Conservation (phyloP, 1,140 invertebrate species). For the Drosophila tropicalis region DNA sequence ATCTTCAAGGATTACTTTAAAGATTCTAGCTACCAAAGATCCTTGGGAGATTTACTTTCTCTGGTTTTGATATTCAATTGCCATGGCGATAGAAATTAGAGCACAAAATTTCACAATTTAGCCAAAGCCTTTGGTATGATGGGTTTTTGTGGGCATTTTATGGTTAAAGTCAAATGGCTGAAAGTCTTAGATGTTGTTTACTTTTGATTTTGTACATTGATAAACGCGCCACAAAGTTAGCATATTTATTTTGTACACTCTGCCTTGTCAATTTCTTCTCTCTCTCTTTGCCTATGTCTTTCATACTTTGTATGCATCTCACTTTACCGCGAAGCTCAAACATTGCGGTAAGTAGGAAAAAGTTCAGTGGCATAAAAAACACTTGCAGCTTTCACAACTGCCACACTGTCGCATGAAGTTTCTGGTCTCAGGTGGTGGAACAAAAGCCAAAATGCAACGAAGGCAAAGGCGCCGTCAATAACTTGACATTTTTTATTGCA, state of each 20-base stretch:
- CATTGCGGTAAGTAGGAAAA: constrained; percentile 50
- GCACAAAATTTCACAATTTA: constrained; percentile 13
- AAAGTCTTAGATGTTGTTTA: constrained; percentile 41
- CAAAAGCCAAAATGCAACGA: constrained; percentile 20
- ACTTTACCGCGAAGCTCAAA: constrained; percentile 43
- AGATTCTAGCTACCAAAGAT: too few species aligned
- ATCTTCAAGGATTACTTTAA: too few species aligned
- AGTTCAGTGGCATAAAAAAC: constrained; percentile 33
- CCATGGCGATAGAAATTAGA: constrained; percentile 49
- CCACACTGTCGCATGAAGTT: constrained; percentile 5
- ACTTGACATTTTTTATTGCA: constrained; percentile 50
- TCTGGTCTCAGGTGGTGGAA: constrained; percentile 32
- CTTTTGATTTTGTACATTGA: constrained; percentile 73
- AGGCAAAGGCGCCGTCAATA: constrained; percentile 56
- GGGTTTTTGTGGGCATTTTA: constrained; percentile 18
- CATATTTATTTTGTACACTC: constrained; percentile 74
- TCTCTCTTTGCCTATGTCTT: background rate
- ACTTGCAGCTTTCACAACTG: constrained; percentile 22
- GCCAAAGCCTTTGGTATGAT: background rate
- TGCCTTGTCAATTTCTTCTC: background rate
- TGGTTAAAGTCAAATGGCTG: constrained; percentile 17
- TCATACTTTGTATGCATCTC: background rate
- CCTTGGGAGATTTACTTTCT: too few species aligned
- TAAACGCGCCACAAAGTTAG: constrained; percentile 67
- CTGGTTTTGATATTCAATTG: too few species aligned